Evolutionary conservation across 2,888 invertebrate species (phyloP), one percentile per base, ranked within the genome.

Genomic region (Eubasilissa splendida): DNA sequence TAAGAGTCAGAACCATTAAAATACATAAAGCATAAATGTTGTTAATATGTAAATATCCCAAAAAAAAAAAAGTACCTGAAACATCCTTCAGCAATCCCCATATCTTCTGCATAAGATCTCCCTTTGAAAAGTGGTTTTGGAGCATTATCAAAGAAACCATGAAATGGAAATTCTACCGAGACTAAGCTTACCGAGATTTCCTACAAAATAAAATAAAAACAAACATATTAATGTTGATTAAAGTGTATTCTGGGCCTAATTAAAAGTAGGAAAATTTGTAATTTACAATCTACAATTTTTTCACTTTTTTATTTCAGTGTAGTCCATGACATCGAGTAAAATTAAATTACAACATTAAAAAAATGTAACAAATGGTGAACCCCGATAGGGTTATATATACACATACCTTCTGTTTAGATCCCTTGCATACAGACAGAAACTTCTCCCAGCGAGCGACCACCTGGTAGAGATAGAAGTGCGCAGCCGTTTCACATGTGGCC

Each of bases 401-500:
- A 53, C 3, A 12, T 63, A 80, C 80, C 63, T 76, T 80, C 11
- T 81, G 78, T 22, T 79, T 71, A 22, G 31, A 63, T n/a, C 65
- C 59, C 63, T 79, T 78, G 63, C 82, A 84, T 4, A 84, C 84
- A 53, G 83, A 74, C 79, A 94, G 90, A 88, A 96, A 99, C 85
- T 96, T 93, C 86, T 98, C 96, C 99, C 99, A 99, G 77, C 97
- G 92, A 0, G 98, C 95, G 82, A 96, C 89, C 76, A 98, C 92
- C 88, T 99, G 98, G 88, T 99, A 98, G 71, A 99, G 93, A 88
- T 96, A 99, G 89, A 99, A 99, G 88, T 99, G 97, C 9, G 98
- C 97, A 1, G 99, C 99, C 0, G 99, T 98, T 90, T 99, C 99
- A 88, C 99, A 99, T 0, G 99, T 99, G 87, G 99, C 99, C 0